Base-by-base conservation (phyloP, 2,113 vertebrate species). In the Sinocyclocheilus anophthalmus region DNA sequence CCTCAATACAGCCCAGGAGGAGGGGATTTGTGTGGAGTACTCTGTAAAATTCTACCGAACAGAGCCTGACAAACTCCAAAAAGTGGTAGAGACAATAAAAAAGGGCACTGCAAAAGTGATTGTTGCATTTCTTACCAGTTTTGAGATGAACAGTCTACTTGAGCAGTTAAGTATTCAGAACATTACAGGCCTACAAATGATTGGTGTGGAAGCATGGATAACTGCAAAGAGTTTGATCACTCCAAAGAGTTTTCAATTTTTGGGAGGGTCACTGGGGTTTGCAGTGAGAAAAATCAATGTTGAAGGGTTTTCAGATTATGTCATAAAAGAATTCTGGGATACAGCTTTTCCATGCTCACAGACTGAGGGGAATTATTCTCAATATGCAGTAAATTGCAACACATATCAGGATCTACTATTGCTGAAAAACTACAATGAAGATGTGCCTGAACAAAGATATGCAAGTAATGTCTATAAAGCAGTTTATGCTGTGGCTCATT, bases 121-220 rank as follows among this genome's bases (percentile, higher is more conserved):
- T 9, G 90, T 95, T 39, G 91, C 88, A 20, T 95, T 95, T 82
- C 70, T 94, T 26, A 87, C 94, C 1, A 88, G 94, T 20, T 90
- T 93, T 5, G 94, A 95, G 78, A 93, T 95, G 91, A 91, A 92
- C 42, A 83, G 90, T n/a, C 88, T 95, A 4, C 84, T 95, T 12
- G 87, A 94, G 45, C 92, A 94, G 88, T 18, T 72, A 39, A 72
- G 9, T 72, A 42, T 72, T 72, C 26, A 67, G 63, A 67, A 67
- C 13, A 67, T 26, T 95, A 95, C 92, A 2, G 94, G 92, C 6
- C 85, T 91, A 3, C 93, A 94, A 85, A 94, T 69, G 83, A 89
- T 95, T 12, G 95, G 94, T 22, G 94, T 92, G 70, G 94, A 94
- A 85, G 92, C 88, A 55, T 95, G 94, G 94, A 95, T 95, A 75